Conservation (phyloP, 2,888 invertebrate species). For the Pecten maximus region DNA sequence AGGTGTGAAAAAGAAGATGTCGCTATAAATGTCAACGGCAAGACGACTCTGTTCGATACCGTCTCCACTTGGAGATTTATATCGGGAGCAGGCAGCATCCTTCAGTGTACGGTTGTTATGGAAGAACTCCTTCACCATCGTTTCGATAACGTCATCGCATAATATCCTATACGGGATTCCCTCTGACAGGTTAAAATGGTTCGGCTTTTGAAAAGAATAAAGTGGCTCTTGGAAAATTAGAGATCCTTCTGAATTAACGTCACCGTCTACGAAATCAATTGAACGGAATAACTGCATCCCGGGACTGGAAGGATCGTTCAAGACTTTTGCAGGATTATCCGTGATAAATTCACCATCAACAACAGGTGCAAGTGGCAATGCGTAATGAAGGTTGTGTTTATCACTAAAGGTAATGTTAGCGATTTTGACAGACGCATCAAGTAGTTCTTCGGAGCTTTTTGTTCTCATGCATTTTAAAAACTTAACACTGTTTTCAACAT, state of each 20-base stretch:
- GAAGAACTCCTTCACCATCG: background rate
- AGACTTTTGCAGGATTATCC: background rate
- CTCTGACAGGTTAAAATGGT: background rate
- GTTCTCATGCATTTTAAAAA: slow-evolving; percentile 36
- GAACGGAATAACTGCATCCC: slow-evolving; percentile 11
- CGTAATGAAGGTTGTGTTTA: background rate
- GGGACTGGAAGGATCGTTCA: background rate
- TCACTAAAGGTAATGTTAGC: background rate
- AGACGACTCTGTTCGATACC: background rate
- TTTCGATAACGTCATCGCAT: background rate
- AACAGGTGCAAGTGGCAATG: background rate
- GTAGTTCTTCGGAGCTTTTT: slow-evolving; percentile 3
- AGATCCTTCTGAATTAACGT: slow-evolving; percentile 40
- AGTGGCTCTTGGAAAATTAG: background rate
- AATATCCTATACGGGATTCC: slow-evolving; percentile 4
- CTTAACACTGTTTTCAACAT: background rate
- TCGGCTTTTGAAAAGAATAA: background rate
- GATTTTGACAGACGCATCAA: background rate
- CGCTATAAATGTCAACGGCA: slow-evolving; percentile 23
- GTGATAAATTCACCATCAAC: slow-evolving; percentile 33
- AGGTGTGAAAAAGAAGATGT: slow-evolving; percentile 6
- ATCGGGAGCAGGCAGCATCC: background rate
- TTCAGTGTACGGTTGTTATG: background rate
- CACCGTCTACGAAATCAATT: slow-evolving; percentile 36
- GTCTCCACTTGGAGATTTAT: background rate